Evolutionary conservation across 2,888 invertebrate species (phyloP).

Genomic region (Xestia rhomboidea): DNA sequence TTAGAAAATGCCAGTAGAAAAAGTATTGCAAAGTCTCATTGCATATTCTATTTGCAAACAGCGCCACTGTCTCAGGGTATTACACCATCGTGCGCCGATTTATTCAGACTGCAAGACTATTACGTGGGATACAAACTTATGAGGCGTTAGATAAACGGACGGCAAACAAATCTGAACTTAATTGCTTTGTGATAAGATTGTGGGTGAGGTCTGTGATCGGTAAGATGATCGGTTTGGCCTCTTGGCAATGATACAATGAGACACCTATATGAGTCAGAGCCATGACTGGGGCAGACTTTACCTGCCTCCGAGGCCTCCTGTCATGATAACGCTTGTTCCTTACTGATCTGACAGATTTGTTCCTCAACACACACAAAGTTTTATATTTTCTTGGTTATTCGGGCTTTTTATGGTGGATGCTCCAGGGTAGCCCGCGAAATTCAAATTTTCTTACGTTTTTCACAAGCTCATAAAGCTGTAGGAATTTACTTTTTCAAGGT

Average conservation of each 20-base stretch:
- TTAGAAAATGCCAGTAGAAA: constrained; percentile 64
- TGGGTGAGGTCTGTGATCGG: constrained; percentile 10
- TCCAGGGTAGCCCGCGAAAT: too few species aligned
- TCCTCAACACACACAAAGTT: background rate
- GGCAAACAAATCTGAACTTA: constrained; percentile 71
- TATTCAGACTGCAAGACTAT: constrained; percentile 85
- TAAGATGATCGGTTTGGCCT: constrained; percentile 43
- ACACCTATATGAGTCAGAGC: constrained; percentile 82
- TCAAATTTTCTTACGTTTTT: too few species aligned
- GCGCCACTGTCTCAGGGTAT: constrained; percentile 70
- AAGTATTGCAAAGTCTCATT: constrained; percentile 69
- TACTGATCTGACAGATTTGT: constrained; percentile 41
- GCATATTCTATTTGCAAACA: constrained; percentile 81
- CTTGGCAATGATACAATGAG: constrained; percentile 80
- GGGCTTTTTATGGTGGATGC: too few species aligned
- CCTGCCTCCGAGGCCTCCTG: constrained; percentile 63
- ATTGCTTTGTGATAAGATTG: constrained; percentile 62
- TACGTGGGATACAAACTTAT: constrained; percentile 74
- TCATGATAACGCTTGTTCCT: constrained; percentile 44
- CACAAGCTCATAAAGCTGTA: too few species aligned
- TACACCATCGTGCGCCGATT: constrained; percentile 80
- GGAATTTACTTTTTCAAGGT: too few species aligned
- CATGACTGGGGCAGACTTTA: constrained; percentile 69
- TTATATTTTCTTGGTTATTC: background rate
- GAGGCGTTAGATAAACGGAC: constrained; percentile 57